Percentiles rank a stretch among this genome's conserved stretches.
These are phyloP conservation scores for Rhinolophus sinicus DNA, from an alignment of 2,113 vertebrate genomes.

Conservation along the genomic window DNA sequence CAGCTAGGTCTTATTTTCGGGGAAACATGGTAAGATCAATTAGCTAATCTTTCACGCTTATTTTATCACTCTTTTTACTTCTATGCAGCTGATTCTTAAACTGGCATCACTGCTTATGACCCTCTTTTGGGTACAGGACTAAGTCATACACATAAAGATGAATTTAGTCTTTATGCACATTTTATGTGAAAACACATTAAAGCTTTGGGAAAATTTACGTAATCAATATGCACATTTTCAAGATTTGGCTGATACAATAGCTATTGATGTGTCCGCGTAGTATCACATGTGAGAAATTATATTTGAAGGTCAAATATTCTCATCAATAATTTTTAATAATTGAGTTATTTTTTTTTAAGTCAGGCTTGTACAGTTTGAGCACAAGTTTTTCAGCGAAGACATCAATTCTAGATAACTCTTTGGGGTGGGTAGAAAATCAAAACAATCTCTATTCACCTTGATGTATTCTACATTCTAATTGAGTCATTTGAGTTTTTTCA, in stretches of 20 bases:
- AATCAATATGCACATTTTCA: neutral
- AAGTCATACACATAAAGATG: neutral
- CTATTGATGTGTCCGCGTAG: neutral
- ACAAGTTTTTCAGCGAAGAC: neutral
- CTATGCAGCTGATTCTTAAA: neutral
- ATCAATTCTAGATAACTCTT: neutral
- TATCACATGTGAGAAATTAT: neutral
- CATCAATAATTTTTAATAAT: neutral
- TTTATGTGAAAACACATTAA: neutral
- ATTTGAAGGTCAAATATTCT: neutral
- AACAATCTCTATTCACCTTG: neutral
- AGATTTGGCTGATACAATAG: neutral
- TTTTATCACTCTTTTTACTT: neutral
- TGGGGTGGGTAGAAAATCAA: neutral
- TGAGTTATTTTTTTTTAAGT: neutral
- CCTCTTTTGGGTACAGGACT: neutral
- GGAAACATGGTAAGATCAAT: neutral
- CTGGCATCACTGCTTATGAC: neutral
- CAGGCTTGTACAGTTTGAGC: neutral
- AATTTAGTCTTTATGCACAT: neutral
- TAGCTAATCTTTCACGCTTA: neutral
- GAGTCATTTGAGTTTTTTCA: neutral
- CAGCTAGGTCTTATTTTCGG: no score
- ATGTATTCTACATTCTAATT: neutral
- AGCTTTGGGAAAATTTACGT: neutral